Percentiles rank a stretch among this genome's conserved stretches.
Conservation (phyloP, 2,113 vertebrate species). For the Pterocles gutturalis region DNA sequence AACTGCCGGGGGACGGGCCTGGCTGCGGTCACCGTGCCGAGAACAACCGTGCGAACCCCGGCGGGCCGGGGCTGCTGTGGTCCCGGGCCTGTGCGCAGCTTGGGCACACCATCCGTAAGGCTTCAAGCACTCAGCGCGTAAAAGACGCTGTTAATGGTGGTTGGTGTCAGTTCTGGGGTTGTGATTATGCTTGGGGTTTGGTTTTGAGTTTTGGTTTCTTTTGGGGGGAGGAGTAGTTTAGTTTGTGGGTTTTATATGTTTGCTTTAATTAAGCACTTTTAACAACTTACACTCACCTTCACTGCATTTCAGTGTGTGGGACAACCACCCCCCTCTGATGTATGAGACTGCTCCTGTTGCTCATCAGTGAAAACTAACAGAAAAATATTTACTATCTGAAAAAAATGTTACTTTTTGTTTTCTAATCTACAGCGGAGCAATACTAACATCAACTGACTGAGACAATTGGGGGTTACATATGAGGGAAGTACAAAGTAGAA, state of each 20-base stretch:
- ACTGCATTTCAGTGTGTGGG: background rate
- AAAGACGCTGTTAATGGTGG: background rate
- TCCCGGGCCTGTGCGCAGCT: fast-evolving
- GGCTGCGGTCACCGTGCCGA: background rate
- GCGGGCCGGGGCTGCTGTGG: background rate
- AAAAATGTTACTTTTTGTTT: too few species aligned
- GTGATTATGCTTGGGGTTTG: too few species aligned
- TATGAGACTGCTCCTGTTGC: fast-evolving
- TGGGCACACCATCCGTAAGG: too few species aligned
- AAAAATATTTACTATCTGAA: background rate
- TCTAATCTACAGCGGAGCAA: background rate
- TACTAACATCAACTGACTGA: background rate
- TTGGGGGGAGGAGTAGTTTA: too few species aligned
- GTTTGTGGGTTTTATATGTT: background rate
- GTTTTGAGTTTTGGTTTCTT: too few species aligned
- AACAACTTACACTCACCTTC: background rate
- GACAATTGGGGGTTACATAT: fast-evolving
- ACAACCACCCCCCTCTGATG: background rate
- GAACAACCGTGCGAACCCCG: fast-evolving
- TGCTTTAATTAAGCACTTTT: background rate
- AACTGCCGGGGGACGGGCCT: background rate
- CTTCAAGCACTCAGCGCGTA: background rate
- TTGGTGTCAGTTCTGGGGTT: too few species aligned
- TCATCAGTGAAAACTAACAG: background rate
- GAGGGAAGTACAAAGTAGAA: background rate